A percentile compares a stretch with the other conserved stretches of the same genome.
These are phyloP conservation scores for Cydia amplana DNA, from an alignment of 1,140 invertebrate species.

Conservation along the genomic window DNA sequence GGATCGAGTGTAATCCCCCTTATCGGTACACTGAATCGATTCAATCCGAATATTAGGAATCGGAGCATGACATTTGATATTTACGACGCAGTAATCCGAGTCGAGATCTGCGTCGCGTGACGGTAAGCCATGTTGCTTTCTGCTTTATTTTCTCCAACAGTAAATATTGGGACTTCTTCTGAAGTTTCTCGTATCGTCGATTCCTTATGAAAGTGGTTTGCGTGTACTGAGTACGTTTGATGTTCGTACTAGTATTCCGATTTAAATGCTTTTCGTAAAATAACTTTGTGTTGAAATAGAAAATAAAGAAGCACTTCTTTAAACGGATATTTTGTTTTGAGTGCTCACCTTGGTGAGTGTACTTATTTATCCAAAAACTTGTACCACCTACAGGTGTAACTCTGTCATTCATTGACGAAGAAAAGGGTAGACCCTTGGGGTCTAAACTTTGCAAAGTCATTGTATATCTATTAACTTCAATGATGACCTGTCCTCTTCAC, in stretches of 20 bases:
- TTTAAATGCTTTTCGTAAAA: background rate
- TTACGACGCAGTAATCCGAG: conserved; percentile 72
- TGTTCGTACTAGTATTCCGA: conserved; percentile 3
- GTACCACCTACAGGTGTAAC: background rate
- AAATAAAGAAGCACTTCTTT: background rate
- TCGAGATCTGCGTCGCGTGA: conserved; percentile 65
- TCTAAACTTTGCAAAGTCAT: conserved; percentile 20
- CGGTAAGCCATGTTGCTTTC: conserved; percentile 47
- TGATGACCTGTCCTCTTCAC: conserved; percentile 26
- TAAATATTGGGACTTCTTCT: conserved; percentile 42
- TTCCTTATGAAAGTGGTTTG: conserved; percentile 22
- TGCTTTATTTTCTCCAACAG: conserved; percentile 53
- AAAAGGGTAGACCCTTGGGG: conserved; percentile 6
- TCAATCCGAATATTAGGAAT: conserved; percentile 75
- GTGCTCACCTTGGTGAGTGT: background rate
- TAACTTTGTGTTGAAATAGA: background rate
- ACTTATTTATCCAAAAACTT: background rate
- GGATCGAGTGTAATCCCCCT: conserved; percentile 67
- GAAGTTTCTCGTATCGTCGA: background rate
- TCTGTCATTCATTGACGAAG: background rate
- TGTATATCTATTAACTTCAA: conserved; percentile 23
- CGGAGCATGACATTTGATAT: conserved; percentile 74
- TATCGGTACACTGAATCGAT: conserved; percentile 74
- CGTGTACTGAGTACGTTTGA: conserved; percentile 3
- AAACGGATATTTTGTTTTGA: background rate